Evolutionary conservation across 1,140 invertebrate genomes (phyloP).

Genomic region (Drosophila novamexicana): DNA sequence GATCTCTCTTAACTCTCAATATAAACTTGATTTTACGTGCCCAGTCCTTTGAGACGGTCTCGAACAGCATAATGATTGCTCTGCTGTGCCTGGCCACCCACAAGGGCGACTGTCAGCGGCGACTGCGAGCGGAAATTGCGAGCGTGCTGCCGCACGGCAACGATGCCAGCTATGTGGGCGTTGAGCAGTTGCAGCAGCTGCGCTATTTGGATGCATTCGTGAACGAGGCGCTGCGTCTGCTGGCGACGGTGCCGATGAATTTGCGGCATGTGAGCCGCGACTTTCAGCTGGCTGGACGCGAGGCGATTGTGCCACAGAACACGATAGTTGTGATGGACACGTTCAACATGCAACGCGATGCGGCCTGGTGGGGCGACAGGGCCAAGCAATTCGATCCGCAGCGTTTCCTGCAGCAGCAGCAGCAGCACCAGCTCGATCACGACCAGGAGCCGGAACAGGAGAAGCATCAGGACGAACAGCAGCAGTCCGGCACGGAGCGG

Average conservation of each 20-base stretch:
- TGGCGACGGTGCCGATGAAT: constrained; percentile 80
- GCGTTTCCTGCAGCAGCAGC: constrained; percentile 86
- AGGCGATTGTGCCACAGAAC: constrained; percentile 66
- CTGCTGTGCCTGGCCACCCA: constrained; percentile 73
- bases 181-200: constrained; percentile 72
- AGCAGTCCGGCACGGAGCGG: neutral
- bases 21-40: neutral
- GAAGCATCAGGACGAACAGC: constrained; percentile 12
- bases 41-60: constrained; percentile 80
- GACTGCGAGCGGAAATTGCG: constrained; percentile 66
- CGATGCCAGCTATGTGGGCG: constrained; percentile 50
- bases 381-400: constrained; percentile 91
- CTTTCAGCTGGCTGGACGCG: constrained; percentile 57
- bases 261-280: constrained; percentile 72
- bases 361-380: constrained; percentile 85
- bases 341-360: constrained; percentile 80
- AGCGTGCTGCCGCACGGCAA: constrained; percentile 47
- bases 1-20: no score
- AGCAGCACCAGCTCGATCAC: constrained; percentile 5
- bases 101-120: constrained; percentile 62
- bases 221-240: constrained; percentile 70
- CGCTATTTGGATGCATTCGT: constrained; percentile 75
- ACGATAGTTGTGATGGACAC: constrained; percentile 75
- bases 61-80: constrained; percentile 75
- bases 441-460: constrained; percentile 1